Evolutionary conservation across 2,797 vertebrate genomes (phyloP).

Genomic region (Malacoraja senta): DNA sequence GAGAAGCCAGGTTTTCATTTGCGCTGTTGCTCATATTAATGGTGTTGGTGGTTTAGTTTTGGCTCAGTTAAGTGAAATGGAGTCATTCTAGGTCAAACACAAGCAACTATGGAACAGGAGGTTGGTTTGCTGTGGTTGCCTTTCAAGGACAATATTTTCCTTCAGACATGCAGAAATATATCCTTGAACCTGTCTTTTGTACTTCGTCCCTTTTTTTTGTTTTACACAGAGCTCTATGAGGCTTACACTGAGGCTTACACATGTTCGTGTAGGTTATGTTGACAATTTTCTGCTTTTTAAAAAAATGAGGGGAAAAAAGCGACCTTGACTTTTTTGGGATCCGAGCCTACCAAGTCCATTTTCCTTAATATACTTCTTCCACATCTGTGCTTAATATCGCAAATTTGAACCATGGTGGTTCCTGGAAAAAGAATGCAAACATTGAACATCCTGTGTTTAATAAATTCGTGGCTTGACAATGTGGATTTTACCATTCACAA

Average conservation of each 20-base stretch:
- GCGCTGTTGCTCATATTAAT: background rate
- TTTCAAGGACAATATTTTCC: constrained; percentile 24
- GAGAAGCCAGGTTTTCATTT: constrained; percentile 3
- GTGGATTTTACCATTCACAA: background rate
- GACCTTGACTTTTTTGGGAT: constrained; percentile 12
- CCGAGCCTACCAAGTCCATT: background rate
- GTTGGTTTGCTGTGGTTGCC: background rate
- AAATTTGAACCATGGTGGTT: constrained; percentile 8
- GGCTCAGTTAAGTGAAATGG: background rate
- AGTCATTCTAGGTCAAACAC: constrained; percentile 7
- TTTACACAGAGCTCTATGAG: constrained; percentile 3
- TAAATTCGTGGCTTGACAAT: constrained; percentile 9
- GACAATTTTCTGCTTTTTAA: background rate
- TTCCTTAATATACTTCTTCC: constrained; percentile 15
- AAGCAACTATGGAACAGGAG: constrained; percentile 10
- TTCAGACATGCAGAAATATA: background rate
- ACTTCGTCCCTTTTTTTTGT: background rate
- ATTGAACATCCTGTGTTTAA: background rate
- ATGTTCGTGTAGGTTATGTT: background rate
- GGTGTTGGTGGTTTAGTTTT: constrained; percentile 3
- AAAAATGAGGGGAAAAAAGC: background rate
- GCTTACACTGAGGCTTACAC: background rate
- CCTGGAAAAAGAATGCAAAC: constrained; percentile 14
- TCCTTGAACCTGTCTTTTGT: constrained; percentile 7
- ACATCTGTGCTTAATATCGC: constrained; percentile 34